Conservation (phyloP, 2,113 vertebrate genomes). For the Dipodomys ordii region DNA sequence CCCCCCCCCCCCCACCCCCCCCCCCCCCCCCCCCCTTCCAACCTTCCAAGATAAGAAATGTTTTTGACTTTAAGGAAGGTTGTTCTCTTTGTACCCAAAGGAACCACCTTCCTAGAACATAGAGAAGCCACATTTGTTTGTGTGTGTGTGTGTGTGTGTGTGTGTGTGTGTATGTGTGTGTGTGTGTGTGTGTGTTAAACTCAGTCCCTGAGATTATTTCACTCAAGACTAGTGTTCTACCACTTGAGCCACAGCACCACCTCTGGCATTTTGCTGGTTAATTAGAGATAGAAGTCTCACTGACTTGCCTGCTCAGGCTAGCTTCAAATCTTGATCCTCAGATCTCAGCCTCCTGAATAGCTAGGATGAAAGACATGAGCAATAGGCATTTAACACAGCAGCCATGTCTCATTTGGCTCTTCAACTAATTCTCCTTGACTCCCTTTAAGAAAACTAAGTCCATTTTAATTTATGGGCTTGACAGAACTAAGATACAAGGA, state of each 20-base stretch:
- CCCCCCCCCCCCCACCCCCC: too few relatives aligned
- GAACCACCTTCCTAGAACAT: neutral
- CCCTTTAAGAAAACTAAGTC: constrained; percentile 79
- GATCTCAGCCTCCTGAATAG: too few relatives aligned
- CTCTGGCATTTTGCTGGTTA: too few relatives aligned
- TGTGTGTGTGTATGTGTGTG: too few relatives aligned
- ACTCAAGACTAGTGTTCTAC: too few relatives aligned
- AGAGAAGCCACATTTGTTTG: neutral
- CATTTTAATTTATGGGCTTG: constrained; percentile 82
- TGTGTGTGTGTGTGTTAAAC: too few relatives aligned
- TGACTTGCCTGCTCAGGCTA: too few relatives aligned
- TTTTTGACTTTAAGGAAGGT: constrained; percentile 12
- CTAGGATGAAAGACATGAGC: too few relatives aligned
- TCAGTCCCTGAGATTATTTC: too few relatives aligned
- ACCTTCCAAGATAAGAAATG: neutral
- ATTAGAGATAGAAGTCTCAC: too few relatives aligned
- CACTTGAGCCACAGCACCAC: too few relatives aligned
- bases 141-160: neutral
- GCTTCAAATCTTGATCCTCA: too few relatives aligned
- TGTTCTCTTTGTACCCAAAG: constrained; percentile 18
- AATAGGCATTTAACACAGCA: neutral
- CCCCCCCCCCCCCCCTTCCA: neutral
- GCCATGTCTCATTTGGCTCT: constrained; percentile 44
- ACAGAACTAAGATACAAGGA: constrained; percentile 86
- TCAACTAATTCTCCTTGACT: neutral